A percentile compares a stretch with the other conserved stretches of the same genome.
phyloP scores from a whole-genome alignment of 2,797 vertebrate genomes.

The Dallia pectoralis region DNA sequence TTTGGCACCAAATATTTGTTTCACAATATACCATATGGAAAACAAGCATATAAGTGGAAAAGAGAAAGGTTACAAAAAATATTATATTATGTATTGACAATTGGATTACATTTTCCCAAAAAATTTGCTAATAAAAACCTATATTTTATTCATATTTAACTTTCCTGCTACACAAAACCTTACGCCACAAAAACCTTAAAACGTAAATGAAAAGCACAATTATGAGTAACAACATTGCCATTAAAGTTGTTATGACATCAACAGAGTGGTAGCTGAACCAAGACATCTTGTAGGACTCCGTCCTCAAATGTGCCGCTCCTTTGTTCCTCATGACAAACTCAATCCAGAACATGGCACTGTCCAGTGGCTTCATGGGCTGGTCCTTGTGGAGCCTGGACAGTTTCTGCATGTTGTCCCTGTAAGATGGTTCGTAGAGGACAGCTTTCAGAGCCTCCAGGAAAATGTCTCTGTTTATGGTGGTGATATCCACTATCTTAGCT shows the following conservation, averaged over 20 bases:
- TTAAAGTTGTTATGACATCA: conserved; percentile 51
- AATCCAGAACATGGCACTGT: conserved; percentile 66
- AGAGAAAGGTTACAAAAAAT: too few species aligned
- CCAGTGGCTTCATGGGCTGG: conserved; percentile 60
- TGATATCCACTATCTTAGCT: conserved; percentile 59
- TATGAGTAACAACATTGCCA: conserved; percentile 21
- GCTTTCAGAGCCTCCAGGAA: conserved; percentile 58
- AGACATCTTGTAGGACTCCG: conserved; percentile 63
- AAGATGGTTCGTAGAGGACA: conserved; percentile 54
- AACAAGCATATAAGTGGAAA: too few species aligned
- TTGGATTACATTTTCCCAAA: too few species aligned
- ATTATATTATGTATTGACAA: too few species aligned
- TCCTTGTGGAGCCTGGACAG: conserved; percentile 63
- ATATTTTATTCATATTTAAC: conserved; percentile 51
- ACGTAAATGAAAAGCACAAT: conserved; percentile 12
- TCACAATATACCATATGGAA: too few species aligned
- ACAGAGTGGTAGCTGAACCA: conserved; percentile 52
- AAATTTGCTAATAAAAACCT: background rate
- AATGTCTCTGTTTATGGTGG: conserved; percentile 48
- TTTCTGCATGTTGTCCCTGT: conserved; percentile 61
- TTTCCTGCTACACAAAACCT: conserved; percentile 45
- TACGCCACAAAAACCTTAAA: conserved; percentile 37
- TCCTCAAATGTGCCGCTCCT: conserved; percentile 56
- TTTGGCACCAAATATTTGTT: too few species aligned
- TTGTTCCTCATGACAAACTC: conserved; percentile 69